Percentiles rank a stretch among this genome's conserved stretches.
phyloP scores from a whole-genome alignment of 1,140 invertebrate genomes.

The Cryptotermes secundus region DNA sequence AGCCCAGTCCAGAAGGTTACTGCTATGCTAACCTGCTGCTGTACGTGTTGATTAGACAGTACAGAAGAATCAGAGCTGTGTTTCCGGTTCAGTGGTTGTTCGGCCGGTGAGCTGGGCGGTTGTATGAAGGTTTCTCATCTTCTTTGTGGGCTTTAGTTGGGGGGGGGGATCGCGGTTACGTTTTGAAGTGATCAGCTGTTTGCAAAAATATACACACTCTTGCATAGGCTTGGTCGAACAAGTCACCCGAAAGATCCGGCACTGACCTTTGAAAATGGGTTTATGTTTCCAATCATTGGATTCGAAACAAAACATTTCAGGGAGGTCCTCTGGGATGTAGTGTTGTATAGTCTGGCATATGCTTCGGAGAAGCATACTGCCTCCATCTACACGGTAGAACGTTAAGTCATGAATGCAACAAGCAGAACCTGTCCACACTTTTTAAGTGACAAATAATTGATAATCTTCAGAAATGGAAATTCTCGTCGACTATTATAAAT shows the following conservation, averaged over 20 bases:
- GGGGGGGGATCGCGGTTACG: background rate
- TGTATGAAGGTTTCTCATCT: background rate
- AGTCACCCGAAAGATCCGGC: background rate
- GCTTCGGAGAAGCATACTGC: too few species aligned
- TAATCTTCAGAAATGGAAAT: too few species aligned
- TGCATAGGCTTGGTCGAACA: background rate
- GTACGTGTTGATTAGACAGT: background rate
- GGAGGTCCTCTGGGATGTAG: too few species aligned
- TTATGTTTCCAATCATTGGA: too few species aligned
- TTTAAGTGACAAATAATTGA: too few species aligned
- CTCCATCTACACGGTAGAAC: too few species aligned
- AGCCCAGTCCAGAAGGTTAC: too few species aligned
- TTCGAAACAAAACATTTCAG: background rate
- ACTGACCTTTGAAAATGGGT: background rate
- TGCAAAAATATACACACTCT: background rate
- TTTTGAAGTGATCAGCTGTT: background rate
- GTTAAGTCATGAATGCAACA: too few species aligned
- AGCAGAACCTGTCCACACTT: too few species aligned
- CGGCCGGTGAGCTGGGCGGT: background rate
- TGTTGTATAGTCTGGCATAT: too few species aligned
- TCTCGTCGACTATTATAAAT: too few species aligned
- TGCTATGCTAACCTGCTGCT: too few species aligned
- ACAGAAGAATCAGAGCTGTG: background rate
- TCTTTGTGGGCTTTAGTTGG: background rate
- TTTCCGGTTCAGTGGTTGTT: background rate